Evolutionary conservation across 2,888 invertebrate species (phyloP).

Genomic region (Polyommatus icarus): DNA sequence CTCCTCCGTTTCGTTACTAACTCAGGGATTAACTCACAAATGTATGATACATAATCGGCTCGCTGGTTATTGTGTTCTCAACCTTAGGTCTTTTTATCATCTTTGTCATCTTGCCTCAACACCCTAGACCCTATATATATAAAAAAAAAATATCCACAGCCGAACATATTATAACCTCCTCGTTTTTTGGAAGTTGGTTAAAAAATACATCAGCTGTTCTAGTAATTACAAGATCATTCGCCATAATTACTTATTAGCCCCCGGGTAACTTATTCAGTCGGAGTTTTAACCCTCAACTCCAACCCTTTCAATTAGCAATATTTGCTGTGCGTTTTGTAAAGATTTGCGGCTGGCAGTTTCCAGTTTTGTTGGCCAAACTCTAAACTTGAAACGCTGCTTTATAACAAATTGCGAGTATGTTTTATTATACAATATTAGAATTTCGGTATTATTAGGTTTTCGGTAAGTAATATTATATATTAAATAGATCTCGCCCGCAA

Average conservation of each 20-base stretch:
- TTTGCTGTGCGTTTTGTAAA: constrained; percentile 27
- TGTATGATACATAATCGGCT: too few species aligned
- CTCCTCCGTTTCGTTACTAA: too few species aligned
- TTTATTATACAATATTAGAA: neutral
- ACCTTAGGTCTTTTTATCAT: too few species aligned
- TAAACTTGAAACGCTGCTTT: neutral
- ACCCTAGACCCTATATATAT: too few species aligned
- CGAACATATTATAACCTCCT: too few species aligned
- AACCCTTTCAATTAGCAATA: constrained; percentile 28
- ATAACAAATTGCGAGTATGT: neutral
- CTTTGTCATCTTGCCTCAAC: too few species aligned
- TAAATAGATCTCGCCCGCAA: too few species aligned
- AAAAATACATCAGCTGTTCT: neutral
- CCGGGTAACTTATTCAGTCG: constrained; percentile 9
- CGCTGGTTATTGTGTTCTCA: too few species aligned
- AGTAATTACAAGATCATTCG: neutral
- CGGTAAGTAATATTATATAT: neutral
- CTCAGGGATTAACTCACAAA: too few species aligned
- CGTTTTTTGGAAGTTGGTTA: too few species aligned
- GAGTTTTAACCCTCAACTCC: constrained; percentile 5
- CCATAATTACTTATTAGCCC: neutral
- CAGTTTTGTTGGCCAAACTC: neutral
- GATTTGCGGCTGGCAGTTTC: constrained; percentile 8
- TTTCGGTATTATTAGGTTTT: neutral
- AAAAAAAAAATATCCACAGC: too few species aligned